Evolutionary conservation across 1,140 invertebrate species (phyloP).

Genomic region (Aphaenogaster ashmeadi): DNA sequence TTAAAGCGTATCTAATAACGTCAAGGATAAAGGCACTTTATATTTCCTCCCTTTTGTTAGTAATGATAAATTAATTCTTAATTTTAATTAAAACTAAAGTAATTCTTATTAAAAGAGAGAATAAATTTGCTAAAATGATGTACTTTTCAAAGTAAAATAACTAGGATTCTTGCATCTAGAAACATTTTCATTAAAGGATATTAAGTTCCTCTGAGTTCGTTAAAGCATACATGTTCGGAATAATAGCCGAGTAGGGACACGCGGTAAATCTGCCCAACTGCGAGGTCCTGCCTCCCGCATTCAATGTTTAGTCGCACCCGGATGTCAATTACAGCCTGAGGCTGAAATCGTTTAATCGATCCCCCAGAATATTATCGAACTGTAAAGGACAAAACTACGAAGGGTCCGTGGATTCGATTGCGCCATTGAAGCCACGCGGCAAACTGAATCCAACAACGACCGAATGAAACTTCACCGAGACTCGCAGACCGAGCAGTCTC

Average conservation of each 20-base stretch:
- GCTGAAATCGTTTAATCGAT: conserved; percentile 68
- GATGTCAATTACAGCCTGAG: conserved; percentile 60
- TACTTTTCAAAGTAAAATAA: background rate
- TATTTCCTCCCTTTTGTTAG: background rate
- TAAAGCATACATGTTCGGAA: background rate
- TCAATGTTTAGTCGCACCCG: conserved; percentile 48
- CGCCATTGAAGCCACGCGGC: conserved; percentile 71
- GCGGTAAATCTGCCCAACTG: background rate
- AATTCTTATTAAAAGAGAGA: background rate
- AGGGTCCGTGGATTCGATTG: conserved; percentile 42
- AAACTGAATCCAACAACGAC: conserved; percentile 75
- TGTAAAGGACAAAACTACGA: conserved; percentile 59
- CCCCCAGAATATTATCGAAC: conserved; percentile 42
- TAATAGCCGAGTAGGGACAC: background rate
- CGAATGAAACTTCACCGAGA: conserved; percentile 68
- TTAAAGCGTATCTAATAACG: background rate
- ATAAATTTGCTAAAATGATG: background rate
- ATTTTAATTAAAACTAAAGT: background rate
- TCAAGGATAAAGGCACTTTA: background rate
- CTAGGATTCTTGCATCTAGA: background rate
- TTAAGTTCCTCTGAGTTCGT: background rate
- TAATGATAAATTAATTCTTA: conserved; percentile 17
- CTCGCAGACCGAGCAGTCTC: conserved; percentile 52
- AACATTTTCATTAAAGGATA: conserved; percentile 15
- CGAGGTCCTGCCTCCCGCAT: conserved; percentile 33